phyloP scores from a whole-genome alignment of 2,113 vertebrate genomes.

The Falcunculus frontatus region DNA sequence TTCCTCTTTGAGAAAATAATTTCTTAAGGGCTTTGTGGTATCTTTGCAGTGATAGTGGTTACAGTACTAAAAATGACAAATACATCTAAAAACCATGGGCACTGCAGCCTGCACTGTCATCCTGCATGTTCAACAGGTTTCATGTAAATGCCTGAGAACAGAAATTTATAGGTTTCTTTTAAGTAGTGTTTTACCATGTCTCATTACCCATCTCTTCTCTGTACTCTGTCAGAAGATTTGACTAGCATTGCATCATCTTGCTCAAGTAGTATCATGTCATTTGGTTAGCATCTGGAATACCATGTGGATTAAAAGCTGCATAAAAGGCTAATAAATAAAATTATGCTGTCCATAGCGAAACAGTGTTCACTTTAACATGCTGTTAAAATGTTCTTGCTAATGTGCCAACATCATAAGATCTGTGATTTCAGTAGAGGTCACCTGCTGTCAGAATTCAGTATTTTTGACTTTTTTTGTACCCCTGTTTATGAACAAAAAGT shows the following conservation, averaged over 20 bases:
- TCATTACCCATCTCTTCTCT: not conserved
- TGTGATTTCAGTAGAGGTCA: not conserved
- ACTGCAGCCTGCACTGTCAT: not conserved
- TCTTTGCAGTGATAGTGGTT: not conserved
- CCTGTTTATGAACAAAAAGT: not conserved
- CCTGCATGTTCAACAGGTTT: not conserved
- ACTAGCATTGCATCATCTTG: constrained; percentile 13
- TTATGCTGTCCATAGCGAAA: not conserved
- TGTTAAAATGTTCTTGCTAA: not conserved
- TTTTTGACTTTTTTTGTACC: not conserved
- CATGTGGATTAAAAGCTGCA: not conserved
- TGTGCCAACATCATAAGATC: not conserved
- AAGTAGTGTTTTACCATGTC: constrained; percentile 9
- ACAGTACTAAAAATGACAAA: not conserved
- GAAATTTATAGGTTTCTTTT: constrained; percentile 19
- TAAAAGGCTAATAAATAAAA: not conserved
- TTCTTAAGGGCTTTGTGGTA: not conserved
- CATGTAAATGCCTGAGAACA: not conserved
- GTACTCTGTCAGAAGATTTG: not conserved
- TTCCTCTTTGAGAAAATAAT: not conserved
- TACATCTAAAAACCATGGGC: not conserved
- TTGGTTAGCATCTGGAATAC: not conserved
- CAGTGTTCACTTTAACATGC: not conserved
- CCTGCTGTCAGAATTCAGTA: not conserved
- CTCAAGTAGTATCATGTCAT: not conserved